Evolutionary conservation across 2,113 vertebrate species (phyloP).

Genomic region (Hystrix brachyura): DNA sequence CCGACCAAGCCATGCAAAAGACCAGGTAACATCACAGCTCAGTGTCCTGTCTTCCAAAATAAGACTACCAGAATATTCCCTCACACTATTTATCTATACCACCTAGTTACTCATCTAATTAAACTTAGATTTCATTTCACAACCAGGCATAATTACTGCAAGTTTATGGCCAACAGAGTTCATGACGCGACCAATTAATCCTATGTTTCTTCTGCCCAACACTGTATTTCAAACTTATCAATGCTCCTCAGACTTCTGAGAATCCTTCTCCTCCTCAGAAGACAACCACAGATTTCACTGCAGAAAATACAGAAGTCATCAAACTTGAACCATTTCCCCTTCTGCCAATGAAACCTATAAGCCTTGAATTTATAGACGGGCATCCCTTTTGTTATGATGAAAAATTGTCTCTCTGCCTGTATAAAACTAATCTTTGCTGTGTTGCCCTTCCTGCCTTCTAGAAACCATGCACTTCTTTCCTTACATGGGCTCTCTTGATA

Average conservation of each 20-base stretch:
- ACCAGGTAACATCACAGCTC: background rate
- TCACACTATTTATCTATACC: background rate
- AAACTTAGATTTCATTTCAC: constrained; percentile 24
- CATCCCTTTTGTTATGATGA: background rate
- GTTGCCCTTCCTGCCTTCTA: background rate
- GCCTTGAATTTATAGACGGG: background rate
- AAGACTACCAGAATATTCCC: background rate
- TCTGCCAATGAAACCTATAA: background rate
- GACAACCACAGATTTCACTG: background rate
- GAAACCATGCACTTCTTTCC: background rate
- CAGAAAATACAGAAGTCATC: background rate
- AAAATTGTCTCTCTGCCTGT: background rate
- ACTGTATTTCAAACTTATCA: background rate
- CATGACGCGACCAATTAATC: background rate
- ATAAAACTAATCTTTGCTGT: background rate
- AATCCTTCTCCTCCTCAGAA: background rate
- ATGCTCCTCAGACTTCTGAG: background rate
- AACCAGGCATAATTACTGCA: background rate
- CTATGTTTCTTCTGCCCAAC: background rate
- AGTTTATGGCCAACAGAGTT: background rate
- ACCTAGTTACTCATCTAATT: background rate
- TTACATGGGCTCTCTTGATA: background rate
- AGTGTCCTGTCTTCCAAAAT: background rate
- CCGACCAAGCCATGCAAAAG: background rate
- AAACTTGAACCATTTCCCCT: background rate